Percentiles rank a stretch among this genome's conserved stretches.
Evolutionary conservation across 2,888 invertebrate genomes (phyloP).

Genomic region (Netelia inedita): DNA sequence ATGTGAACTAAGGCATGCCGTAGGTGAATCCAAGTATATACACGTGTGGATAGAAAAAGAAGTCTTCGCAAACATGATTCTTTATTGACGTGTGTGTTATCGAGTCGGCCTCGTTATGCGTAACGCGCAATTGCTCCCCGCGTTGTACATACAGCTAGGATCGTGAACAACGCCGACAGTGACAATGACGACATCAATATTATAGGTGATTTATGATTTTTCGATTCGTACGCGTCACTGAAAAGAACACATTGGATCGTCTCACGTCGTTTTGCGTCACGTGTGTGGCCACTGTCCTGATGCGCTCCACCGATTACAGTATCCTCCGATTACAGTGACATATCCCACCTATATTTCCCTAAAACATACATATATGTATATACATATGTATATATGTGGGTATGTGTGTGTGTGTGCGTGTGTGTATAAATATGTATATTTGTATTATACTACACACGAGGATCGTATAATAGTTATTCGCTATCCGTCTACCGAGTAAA

Average conservation of each 20-base stretch:
- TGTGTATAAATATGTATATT: too few species aligned
- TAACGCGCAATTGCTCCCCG: slow-evolving; percentile 6
- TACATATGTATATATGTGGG: too few species aligned
- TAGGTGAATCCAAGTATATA: slow-evolving; percentile 5
- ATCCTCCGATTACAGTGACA: slow-evolving; percentile 16
- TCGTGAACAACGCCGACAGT: too few species aligned
- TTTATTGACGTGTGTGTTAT: slow-evolving; percentile 33
- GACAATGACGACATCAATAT: neutral
- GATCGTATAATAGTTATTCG: slow-evolving; percentile 45
- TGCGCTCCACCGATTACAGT: slow-evolving; percentile 16
- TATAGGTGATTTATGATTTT: neutral
- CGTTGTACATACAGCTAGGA: neutral
- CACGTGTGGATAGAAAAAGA: neutral
- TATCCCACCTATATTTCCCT: slow-evolving; percentile 2
- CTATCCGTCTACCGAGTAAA: slow-evolving; percentile 49
- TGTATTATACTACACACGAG: neutral
- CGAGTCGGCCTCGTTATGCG: slow-evolving; percentile 13
- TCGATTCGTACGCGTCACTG: slow-evolving; percentile 24
- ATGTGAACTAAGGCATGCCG: neutral
- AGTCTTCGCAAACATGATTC: slow-evolving; percentile 36
- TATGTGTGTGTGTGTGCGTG: too few species aligned
- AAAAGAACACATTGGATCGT: slow-evolving; percentile 24
- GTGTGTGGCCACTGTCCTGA: neutral
- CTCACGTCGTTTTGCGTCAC: slow-evolving; percentile 22
- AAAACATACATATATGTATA: neutral